Percentiles rank a stretch among this genome's conserved stretches.
Conservation (phyloP, 2,113 vertebrate genomes). For the Erythrocercus mccallii region DNA sequence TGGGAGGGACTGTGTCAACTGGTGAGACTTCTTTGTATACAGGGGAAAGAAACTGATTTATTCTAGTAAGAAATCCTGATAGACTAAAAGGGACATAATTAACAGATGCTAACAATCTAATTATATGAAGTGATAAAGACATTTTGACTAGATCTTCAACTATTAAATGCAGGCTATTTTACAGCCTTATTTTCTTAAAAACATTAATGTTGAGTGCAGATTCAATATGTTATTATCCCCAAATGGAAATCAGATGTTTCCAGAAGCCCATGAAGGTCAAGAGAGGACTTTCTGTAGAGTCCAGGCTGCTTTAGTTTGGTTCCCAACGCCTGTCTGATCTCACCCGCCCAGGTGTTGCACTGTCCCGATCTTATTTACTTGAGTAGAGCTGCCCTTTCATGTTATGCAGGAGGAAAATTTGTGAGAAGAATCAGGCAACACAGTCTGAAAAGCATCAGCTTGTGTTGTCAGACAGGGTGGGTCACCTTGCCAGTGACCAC, state of each 20-base stretch:
- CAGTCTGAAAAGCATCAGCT: not conserved
- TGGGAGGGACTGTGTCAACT: not conserved
- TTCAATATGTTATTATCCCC: not conserved
- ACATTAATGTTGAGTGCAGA: not conserved
- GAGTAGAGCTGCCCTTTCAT: not conserved
- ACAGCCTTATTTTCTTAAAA: not conserved
- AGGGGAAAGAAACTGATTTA: not conserved
- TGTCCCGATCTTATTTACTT: not conserved
- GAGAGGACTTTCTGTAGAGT: not conserved
- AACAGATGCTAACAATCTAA: not conserved
- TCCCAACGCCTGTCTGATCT: not conserved
- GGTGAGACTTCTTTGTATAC: not conserved
- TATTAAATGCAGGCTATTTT: not conserved
- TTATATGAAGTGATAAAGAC: not conserved
- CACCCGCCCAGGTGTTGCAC: not conserved
- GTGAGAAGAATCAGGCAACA: not conserved
- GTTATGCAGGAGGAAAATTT: not conserved
- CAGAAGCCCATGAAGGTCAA: not conserved
- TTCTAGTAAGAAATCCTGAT: not conserved
- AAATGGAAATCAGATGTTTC: not conserved
- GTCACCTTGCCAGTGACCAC: not conserved
- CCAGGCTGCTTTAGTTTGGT: not conserved
- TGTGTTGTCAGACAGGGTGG: not conserved
- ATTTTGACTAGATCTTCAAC: not conserved
- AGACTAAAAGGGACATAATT: not conserved